Evolutionary conservation across 2,888 invertebrate species (phyloP).

Genomic region (Metallyticus violacea): DNA sequence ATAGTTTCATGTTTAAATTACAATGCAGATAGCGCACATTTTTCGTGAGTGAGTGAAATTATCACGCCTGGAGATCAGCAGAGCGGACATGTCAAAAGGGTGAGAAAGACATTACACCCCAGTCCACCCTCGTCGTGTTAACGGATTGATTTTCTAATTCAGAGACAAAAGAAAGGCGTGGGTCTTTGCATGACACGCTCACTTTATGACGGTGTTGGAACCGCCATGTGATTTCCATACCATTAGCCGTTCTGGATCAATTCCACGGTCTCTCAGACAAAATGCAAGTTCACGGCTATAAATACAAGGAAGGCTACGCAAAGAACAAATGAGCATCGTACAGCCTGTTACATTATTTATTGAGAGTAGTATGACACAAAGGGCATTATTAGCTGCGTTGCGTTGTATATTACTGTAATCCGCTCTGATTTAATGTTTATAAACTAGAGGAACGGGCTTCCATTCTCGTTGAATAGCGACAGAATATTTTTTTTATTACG

Average conservation of each 20-base stretch:
- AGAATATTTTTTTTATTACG: no score
- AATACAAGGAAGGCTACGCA: no score
- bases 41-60: neutral
- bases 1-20: neutral
- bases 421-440: no score
- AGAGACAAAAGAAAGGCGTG: constrained; percentile 4
- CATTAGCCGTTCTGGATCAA: neutral
- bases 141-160: constrained; percentile 14
- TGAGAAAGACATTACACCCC: neutral
- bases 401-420: no score
- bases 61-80: neutral
- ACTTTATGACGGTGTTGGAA: neutral
- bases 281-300: neutral
- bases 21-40: neutral
- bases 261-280: neutral
- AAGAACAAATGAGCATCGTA: no score
- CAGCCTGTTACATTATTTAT: no score
- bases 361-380: no score
- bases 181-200: neutral
- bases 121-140: neutral
- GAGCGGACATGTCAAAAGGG: neutral
- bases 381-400: no score
- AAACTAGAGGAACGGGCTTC: no score
- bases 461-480: no score
- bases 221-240: neutral